These are phyloP conservation scores for Cydia splendana DNA, from an alignment of 1,140 invertebrate species.

Conservation along the genomic window DNA sequence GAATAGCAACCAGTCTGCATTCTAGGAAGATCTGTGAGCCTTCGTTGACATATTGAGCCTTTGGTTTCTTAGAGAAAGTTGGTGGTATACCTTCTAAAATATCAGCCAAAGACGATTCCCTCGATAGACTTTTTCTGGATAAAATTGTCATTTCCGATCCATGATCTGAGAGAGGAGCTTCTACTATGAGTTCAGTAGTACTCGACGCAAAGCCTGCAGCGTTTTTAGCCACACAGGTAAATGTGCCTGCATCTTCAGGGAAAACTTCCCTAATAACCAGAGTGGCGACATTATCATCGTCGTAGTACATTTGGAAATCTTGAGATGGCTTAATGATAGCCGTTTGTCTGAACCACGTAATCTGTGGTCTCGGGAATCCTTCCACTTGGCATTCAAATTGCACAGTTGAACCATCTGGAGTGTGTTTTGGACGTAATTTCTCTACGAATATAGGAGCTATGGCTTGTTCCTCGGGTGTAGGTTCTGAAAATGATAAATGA, in stretches of 20 bases:
- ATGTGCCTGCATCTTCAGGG: constrained; percentile 97
- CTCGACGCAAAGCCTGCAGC: constrained; percentile 95
- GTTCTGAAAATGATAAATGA: constrained; percentile 82
- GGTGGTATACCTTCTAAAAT: constrained; percentile 95
- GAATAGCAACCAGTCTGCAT: constrained; percentile 92
- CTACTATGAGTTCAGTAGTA: constrained; percentile 93
- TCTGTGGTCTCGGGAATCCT: constrained; percentile 92
- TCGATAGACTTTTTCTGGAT: constrained; percentile 90
- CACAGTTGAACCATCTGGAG: constrained; percentile 92
- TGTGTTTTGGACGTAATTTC: constrained; percentile 90
- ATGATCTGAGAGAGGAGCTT: constrained; percentile 92
- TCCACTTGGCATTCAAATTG: constrained; percentile 95
- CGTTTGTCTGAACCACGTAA: constrained; percentile 97
- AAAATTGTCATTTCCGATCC: constrained; percentile 90
- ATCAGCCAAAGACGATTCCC: constrained; percentile 94
- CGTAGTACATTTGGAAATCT: constrained; percentile 96
- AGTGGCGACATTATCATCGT: constrained; percentile 94
- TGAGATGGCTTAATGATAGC: constrained; percentile 94
- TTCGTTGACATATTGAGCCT: constrained; percentile 90
- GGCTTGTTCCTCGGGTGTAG: constrained; percentile 87
- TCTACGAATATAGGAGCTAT: constrained; percentile 91
- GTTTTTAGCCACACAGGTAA: constrained; percentile 98
- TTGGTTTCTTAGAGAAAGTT: constrained; percentile 94
- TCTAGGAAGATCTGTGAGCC: constrained; percentile 90
- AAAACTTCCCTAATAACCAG: constrained; percentile 97